These are phyloP conservation scores for Allobates femoralis DNA, from an alignment of 2,797 vertebrate genomes.

Conservation along the genomic window DNA sequence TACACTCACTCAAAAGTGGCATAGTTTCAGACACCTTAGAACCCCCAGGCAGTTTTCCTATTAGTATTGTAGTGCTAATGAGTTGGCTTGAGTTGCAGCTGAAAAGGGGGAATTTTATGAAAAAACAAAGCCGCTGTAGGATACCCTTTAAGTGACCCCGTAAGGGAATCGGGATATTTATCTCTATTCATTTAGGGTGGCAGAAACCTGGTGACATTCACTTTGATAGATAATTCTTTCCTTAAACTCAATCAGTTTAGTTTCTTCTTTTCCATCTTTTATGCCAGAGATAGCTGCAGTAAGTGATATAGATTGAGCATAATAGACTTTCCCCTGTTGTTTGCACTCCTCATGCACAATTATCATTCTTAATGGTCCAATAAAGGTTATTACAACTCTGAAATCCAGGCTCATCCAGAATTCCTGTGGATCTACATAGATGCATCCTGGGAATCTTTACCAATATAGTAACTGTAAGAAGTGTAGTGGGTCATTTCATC, in stretches of 20 bases:
- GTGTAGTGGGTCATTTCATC: conserved; percentile 48
- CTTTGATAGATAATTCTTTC: background rate
- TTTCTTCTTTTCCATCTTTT: background rate
- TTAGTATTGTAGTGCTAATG: no score
- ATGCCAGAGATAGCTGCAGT: background rate
- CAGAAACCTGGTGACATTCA: no score
- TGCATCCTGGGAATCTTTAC: conserved; percentile 23
- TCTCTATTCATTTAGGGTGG: no score
- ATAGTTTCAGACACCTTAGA: no score
- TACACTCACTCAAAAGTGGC: no score
- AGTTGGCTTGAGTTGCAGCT: no score
- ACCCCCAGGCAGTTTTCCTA: no score
- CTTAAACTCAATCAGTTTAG: background rate
- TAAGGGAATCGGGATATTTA: no score
- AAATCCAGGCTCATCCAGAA: background rate
- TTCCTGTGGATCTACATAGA: conserved; percentile 11
- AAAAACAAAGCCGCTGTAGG: no score
- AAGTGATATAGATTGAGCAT: conserved; percentile 24
- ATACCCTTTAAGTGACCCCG: no score
- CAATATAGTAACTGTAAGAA: conserved; percentile 7
- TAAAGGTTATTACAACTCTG: conserved; percentile 44
- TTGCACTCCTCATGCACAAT: conserved; percentile 30
- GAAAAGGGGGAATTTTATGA: no score
- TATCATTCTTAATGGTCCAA: conserved; percentile 46
- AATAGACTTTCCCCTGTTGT: conserved; percentile 33